Conservation (phyloP, 2,888 invertebrate species). For the Microplitis manilae region DNA sequence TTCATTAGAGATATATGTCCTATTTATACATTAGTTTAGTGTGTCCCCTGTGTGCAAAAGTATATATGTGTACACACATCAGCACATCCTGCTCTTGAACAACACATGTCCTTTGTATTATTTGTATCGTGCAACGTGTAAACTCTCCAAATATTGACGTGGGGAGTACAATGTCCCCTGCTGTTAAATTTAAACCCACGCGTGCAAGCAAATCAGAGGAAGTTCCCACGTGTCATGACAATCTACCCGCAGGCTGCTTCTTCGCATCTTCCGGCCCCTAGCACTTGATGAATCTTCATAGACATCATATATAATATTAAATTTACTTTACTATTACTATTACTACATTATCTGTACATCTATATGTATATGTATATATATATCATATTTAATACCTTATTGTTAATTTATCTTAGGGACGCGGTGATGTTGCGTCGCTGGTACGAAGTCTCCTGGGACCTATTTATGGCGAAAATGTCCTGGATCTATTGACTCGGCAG, state of each 20-base stretch:
- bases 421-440: conserved; percentile 70
- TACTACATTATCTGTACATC: neutral
- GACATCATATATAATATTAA: conserved; percentile 13
- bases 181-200: conserved; percentile 25
- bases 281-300: conserved; percentile 27
- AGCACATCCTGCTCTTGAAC: conserved; percentile 30
- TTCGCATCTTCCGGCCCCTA: conserved; percentile 36
- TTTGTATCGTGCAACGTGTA: conserved; percentile 30
- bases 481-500: conserved; percentile 78
- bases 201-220: conserved; percentile 13
- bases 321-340: conserved; percentile 29
- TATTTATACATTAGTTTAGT: neutral
- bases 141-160: conserved; percentile 44
- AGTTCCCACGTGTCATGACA: conserved; percentile 35
- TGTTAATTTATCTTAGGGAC: conserved; percentile 51
- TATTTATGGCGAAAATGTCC: conserved; percentile 77
- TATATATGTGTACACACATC: no score
- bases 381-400: neutral
- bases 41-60: conserved; percentile 24
- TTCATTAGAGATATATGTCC: neutral
- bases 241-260: conserved; percentile 39
- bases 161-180: conserved; percentile 30
- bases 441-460: conserved; percentile 78
- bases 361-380: neutral
- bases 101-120: conserved; percentile 28